Evolutionary conservation across 2,888 invertebrate species (phyloP).

Genomic region (Nephrotoma flavescens): DNA sequence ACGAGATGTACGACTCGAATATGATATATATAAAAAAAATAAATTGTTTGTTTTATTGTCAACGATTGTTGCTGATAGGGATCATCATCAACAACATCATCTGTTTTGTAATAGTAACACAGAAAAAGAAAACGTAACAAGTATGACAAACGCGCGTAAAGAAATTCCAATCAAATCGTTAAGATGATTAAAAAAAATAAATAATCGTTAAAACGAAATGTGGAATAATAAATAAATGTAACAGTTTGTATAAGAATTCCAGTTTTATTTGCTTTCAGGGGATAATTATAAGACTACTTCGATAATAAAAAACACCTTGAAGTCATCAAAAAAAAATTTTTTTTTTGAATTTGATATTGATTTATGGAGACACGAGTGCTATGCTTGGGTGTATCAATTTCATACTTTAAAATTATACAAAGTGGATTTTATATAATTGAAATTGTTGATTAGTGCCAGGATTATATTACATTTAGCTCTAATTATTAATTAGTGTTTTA

Average conservation of each 20-base stretch:
- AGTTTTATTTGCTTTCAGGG: background rate
- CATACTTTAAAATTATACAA: background rate
- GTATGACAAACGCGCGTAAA: background rate
- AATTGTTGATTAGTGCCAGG: background rate
- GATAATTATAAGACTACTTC: background rate
- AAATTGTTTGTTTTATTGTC: background rate
- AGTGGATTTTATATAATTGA: background rate
- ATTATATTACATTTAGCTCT: background rate
- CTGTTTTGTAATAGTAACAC: background rate
- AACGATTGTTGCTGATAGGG: background rate
- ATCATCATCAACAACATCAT: background rate
- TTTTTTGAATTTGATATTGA: background rate
- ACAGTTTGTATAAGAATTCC: background rate
- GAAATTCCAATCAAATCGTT: background rate
- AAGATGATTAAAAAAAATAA: background rate
- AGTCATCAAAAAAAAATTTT: background rate
- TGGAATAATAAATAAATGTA: background rate
- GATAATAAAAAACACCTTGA: background rate
- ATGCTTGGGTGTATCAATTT: background rate
- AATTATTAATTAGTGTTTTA: background rate
- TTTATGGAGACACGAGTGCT: background rate
- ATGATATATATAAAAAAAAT: background rate
- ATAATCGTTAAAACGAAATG: background rate
- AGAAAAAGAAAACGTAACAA: background rate
- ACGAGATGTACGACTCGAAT: background rate